Base-by-base conservation (phyloP, 2,797 vertebrate species). In the Coregonus sp. region DNA sequence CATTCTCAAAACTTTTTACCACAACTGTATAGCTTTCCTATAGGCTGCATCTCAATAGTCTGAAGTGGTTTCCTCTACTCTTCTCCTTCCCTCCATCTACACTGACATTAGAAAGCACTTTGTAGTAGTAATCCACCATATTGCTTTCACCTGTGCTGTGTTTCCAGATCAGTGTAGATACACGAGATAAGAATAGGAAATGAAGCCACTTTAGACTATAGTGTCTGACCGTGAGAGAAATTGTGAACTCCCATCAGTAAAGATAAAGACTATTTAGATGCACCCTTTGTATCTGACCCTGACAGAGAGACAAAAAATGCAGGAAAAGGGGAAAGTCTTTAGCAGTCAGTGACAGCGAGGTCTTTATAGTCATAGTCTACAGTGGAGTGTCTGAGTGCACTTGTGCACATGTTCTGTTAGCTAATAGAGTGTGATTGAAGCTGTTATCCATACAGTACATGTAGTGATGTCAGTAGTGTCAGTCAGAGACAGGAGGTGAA, bases 401-500 rank as follows among this genome's bases (percentile, higher is more conserved):
- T 20, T 35, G 16, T 29, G 54, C 25, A 2, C 29, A 20, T 35
- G 16, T 29, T 68, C 77, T 75, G 71, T 50, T 25, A 67, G 66
- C 7, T 61, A 73, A 77, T 61, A 50, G 47, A 71, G n/a, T 70
- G 18, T 74, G 59, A 59, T 78, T 52, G 65, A 77, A 50, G 61
- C 72, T 74, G 70, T 73, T 65, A 75, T 83, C 78, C 81, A 84
- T 84, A 84, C 85, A 70, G 83, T 84, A 84, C 85, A 70, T 78
- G 78, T 75, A 81, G 85, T 88, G 88, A 87, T 88, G 86, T 91
- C 59, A 61, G 59, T 40, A 12, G 37, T 40, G 40, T 70, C 89
- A 91, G 85, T 89, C 89, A 83, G 79, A 86, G 79, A 88, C 93
- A 92, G 93, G 92, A 94, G 90, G 91, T 91, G 85, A 80, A 82